Evolutionary conservation across 1,140 invertebrate genomes (phyloP).

Genomic region (Watersipora subatra): DNA sequence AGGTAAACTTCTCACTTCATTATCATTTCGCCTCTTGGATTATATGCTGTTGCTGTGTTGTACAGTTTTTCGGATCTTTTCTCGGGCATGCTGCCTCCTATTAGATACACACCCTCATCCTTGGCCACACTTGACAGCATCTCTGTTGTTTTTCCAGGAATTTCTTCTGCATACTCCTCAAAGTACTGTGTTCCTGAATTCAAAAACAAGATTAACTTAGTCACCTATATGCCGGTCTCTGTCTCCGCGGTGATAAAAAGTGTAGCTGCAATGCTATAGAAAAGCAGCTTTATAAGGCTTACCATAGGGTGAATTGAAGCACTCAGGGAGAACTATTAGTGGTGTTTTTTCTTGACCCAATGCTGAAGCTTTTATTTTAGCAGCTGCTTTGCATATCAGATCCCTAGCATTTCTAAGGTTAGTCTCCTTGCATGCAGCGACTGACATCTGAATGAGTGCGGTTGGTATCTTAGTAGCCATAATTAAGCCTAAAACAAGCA

Average conservation of each 20-base stretch:
- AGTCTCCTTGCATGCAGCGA: not conserved
- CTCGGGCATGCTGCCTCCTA: slow-evolving; percentile 80
- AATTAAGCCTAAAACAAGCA: too few species aligned
- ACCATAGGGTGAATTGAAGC: slow-evolving; percentile 87
- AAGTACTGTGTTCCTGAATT: slow-evolving; percentile 57
- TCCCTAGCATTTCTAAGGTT: not conserved
- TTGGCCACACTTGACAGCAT: slow-evolving; percentile 61
- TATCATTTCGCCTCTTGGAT: slow-evolving; percentile 57
- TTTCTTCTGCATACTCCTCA: slow-evolving; percentile 65
- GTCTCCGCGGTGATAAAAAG: too few species aligned
- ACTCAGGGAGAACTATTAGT: slow-evolving; percentile 53
- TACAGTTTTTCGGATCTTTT: slow-evolving; percentile 54
- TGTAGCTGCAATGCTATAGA: too few species aligned
- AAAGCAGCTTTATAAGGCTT: too few species aligned
- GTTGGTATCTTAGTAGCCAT: not conserved
- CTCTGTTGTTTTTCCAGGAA: slow-evolving; percentile 55
- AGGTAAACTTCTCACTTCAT: slow-evolving; percentile 41
- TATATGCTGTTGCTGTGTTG: slow-evolving; percentile 83
- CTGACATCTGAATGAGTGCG: not conserved
- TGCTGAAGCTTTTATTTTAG: not conserved
- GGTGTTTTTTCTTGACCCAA: not conserved
- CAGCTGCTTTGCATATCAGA: not conserved
- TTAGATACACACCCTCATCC: slow-evolving; percentile 61
- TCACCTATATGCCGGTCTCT: too few species aligned
- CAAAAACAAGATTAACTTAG: too few species aligned